Base-by-base conservation (phyloP, 2,113 vertebrate species). In the Setophaga coronata region DNA sequence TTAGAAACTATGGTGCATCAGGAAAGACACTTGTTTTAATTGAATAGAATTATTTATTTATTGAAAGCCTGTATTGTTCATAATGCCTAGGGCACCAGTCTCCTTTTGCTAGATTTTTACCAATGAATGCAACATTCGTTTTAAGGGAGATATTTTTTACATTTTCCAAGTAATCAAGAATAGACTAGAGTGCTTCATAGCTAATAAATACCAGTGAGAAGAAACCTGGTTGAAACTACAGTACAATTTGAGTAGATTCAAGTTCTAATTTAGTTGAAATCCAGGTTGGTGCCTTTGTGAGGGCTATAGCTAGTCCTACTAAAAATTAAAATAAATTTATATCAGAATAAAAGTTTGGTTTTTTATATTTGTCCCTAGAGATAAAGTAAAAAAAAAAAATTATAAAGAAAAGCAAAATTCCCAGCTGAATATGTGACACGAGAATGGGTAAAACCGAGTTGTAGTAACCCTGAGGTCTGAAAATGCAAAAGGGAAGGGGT, bases 31-130 rank as follows among this genome's bases (percentile, higher is more conserved):
- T 74, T 91, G 9, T 67, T 96, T 82, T 94, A 89, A 95, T 85
- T 89, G 57, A 95, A 50, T 89, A 87, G 64, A 96, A 95, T 95
- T 92, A 92, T 95, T 95, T 91, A 90, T 92, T 93, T 95, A 84
- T 62, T 87, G 93, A 84, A 95, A 95, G 76, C 65, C 25, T 82
- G 57, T 79, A 91, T 67, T 91, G 61, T 82, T 95, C 65, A 43
- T 79, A 94, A 65, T 93, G 83, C 81, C 83, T 89, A 87, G 80
- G 87, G 89, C n/a, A 8, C 51, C 53, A 79, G 43, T 42, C 47
- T 92, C 28, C 29, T 92, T 87, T 84, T 79, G 56, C 57, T 89
- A 53, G 48, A 48, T 67, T 89, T 90, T 84, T 84, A 72, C 36
- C 4, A 7, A 40, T 1, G 9, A 92, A 79, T 87, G 56, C 53